Conservation (phyloP, 2,888 invertebrate genomes). For the Plebejus argus region DNA sequence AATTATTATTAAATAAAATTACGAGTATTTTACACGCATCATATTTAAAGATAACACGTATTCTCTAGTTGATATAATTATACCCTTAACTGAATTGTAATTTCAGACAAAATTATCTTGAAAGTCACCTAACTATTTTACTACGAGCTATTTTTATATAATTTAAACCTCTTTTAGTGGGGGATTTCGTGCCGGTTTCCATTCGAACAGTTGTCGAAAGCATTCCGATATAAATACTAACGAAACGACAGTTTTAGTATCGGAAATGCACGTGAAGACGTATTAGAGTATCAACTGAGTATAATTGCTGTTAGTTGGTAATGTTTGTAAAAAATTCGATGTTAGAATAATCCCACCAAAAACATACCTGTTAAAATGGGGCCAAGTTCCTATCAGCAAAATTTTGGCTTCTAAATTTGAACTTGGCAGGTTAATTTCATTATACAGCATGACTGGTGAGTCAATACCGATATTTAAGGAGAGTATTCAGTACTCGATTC, state of each 20-base stretch:
- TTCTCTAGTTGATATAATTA: no score
- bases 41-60: no score
- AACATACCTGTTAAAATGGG: no score
- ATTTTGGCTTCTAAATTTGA: no score
- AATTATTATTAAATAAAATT: not conserved
- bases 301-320: not conserved
- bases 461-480: no score
- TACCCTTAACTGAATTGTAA: no score
- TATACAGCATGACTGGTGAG: no score
- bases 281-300: slow-evolving; percentile 22
- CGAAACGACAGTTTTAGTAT: slow-evolving; percentile 44
- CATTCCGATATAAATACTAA: slow-evolving; percentile 40
- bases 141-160: slow-evolving; percentile 1
- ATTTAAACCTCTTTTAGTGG: not conserved
- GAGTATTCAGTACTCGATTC: no score
- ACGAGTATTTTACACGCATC: not conserved
- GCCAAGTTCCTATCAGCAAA: no score
- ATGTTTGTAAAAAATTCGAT: not conserved
- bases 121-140: not conserved
- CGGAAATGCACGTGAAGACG: slow-evolving; percentile 37
- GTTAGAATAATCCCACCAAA: no score
- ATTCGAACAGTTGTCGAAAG: slow-evolving; percentile 33
- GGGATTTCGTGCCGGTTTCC: slow-evolving; percentile 7
- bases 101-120: not conserved
- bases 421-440: no score